Base-by-base conservation (phyloP, 2,888 invertebrate species). In the Mystacides longicornis region DNA sequence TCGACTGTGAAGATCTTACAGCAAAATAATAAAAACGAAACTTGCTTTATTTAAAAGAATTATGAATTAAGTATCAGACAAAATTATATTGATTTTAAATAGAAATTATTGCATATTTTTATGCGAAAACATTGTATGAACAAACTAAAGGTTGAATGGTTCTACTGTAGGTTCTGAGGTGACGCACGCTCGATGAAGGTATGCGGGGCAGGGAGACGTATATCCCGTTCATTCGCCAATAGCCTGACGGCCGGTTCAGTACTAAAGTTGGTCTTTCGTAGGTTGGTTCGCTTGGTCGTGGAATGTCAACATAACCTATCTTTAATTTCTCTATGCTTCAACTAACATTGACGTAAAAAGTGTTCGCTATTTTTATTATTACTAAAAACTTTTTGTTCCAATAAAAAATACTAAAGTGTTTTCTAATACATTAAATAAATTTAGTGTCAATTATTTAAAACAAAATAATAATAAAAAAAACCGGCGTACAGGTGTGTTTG, bases 401-500 rank as follows among this genome's bases (percentile, higher is more conserved):
- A n/a, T n/a, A n/a, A n/a, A n/a, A n/a, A n/a, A n/a, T n/a, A n/a
- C n/a, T n/a, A 5, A 11, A 27, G 27, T 27, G 27, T 11, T 27
- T 27, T 27, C 27, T 27, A 27, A 27, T 7, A 27, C 27, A 27
- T 7, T 7, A 27, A 7, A 7, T 27, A 5, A 11, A 27, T 7
- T 14, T 14, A 37, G 37, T 14, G 37, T 37, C 16, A 37, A 16
- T 37, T 37, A 16, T 37, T 37, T 37, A 7, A 11, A 37, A 37
- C 4, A n/a, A 37, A 37, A n/a, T 37, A 37, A 5, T 37, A n/a
- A 37, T 14, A 37, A 37, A 37, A n/a, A 37, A 14, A 37, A 37
- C 37, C 37, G 37, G 37, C 37, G 4, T 37, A 37, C 37, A 37
- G 37, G 37, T 37, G 37, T 37, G 37, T 37, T 37, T 37, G 37